A percentile compares a stretch with the other conserved stretches of the same genome.
phyloP scores from a whole-genome alignment of 1,140 invertebrate genomes.

The Drosophila sp. region DNA sequence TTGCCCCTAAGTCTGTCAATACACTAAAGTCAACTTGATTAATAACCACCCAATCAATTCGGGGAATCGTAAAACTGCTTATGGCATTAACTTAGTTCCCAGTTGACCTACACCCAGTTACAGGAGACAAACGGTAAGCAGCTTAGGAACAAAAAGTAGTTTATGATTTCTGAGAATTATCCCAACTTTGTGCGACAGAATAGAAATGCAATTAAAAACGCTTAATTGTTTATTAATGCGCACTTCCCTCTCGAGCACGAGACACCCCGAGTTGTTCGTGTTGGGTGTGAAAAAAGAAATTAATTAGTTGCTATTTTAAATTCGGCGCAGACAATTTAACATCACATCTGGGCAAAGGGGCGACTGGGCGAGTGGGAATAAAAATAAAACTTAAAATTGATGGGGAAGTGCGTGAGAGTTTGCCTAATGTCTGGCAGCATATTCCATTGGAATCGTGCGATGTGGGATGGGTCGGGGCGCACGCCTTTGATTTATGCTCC shows the following conservation, averaged over 20 bases:
- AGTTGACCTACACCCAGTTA: background rate
- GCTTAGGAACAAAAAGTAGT: constrained; percentile 46
- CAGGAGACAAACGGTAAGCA: constrained; percentile 32
- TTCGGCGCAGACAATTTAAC: constrained; percentile 74
- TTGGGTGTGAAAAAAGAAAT: constrained; percentile 71
- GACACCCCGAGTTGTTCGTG: background rate
- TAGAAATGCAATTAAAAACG: constrained; percentile 66
- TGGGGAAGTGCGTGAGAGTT: constrained; percentile 35
- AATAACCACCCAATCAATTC: constrained; percentile 1
- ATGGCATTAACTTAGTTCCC: background rate
- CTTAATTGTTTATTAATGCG: constrained; percentile 80
- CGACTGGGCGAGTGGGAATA: constrained; percentile 20
- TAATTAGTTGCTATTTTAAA: constrained; percentile 79
- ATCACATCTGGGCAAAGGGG: constrained; percentile 21
- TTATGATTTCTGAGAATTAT: constrained; percentile 49
- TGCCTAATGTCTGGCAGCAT: constrained; percentile 38
- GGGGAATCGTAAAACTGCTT: background rate
- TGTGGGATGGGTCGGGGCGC: constrained; percentile 12
- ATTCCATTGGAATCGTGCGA: constrained; percentile 6
- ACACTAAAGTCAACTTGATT: background rate
- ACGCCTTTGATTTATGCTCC: constrained; percentile 69
- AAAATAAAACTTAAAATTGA: constrained; percentile 48
- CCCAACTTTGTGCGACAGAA: constrained; percentile 1
- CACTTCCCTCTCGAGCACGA: constrained; percentile 45
- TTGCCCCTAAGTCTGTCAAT: background rate